Evolutionary conservation across 1,140 invertebrate genomes (phyloP).

Genomic region (Dermatophagoides farinae): DNA sequence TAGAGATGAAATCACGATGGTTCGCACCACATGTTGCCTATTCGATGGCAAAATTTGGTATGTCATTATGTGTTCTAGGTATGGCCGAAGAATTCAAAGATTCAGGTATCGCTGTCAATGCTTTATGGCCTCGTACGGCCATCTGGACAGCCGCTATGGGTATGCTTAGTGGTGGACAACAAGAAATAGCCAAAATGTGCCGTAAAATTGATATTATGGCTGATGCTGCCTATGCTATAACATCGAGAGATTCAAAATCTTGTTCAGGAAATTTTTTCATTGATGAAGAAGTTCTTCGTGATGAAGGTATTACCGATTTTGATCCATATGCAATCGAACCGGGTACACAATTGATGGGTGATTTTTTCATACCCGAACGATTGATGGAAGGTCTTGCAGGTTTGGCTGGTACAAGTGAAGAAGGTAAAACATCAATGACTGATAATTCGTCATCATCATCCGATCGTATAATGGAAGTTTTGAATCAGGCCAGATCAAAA

Average conservation of each 20-base stretch:
- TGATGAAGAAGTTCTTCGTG: slow-evolving; percentile 70
- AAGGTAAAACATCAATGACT: not conserved
- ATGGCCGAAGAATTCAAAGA: slow-evolving; percentile 77
- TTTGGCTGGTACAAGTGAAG: not conserved
- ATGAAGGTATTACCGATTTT: slow-evolving; percentile 60
- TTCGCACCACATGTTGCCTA: slow-evolving; percentile 84
- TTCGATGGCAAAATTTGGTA: slow-evolving; percentile 96
- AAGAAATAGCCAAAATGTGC: slow-evolving; percentile 32
- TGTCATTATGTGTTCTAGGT: slow-evolving; percentile 95
- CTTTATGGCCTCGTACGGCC: slow-evolving; percentile 84
- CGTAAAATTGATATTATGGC: slow-evolving; percentile 81
- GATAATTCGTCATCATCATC: not conserved
- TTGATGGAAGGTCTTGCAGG: not conserved
- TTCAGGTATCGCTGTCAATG: slow-evolving; percentile 76
- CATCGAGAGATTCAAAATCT: slow-evolving; percentile 50
- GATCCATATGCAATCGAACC: slow-evolving; percentile 63
- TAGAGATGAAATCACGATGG: slow-evolving; percentile 74
- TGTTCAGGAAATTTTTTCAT: slow-evolving; percentile 78
- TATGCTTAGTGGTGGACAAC: slow-evolving; percentile 54
- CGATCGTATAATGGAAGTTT: not conserved
- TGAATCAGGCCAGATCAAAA: slow-evolving; percentile 9
- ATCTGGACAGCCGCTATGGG: slow-evolving; percentile 90
- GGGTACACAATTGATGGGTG: slow-evolving; percentile 51
- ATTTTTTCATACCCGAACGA: slow-evolving; percentile 64
- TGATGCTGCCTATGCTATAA: slow-evolving; percentile 78